phyloP scores from a whole-genome alignment of 1,140 invertebrate species.

The Ladona fulva region DNA sequence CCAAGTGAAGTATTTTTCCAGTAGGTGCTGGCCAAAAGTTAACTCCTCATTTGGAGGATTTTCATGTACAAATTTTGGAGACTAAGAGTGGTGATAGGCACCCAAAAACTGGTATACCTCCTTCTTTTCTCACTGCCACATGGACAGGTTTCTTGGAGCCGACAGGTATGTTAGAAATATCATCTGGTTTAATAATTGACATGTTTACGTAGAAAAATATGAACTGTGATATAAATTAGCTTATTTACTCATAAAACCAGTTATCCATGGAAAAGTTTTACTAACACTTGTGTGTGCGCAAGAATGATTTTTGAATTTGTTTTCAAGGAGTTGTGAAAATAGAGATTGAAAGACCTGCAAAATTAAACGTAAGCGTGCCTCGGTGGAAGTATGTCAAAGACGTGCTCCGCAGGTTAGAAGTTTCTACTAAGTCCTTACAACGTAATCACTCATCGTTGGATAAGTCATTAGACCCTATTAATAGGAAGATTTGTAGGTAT shows the following conservation, averaged over 20 bases:
- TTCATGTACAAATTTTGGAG: slow-evolving; percentile 46
- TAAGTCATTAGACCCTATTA: too few species aligned
- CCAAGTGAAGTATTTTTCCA: neutral
- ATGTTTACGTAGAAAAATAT: neutral
- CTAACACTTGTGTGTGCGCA: neutral
- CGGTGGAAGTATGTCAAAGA: neutral
- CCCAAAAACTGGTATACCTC: slow-evolving; percentile 68
- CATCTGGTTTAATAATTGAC: neutral
- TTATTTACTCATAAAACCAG: too few species aligned
- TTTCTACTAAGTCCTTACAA: slow-evolving; percentile 25
- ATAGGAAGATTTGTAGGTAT: too few species aligned
- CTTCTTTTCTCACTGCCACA: slow-evolving; percentile 56
- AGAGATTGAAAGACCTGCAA: slow-evolving; percentile 47
- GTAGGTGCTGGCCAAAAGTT: neutral
- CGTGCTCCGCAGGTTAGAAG: neutral
- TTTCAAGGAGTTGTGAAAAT: slow-evolving; percentile 40
- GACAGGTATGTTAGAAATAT: too few species aligned
- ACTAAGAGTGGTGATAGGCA: slow-evolving; percentile 61
- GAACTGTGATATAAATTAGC: too few species aligned
- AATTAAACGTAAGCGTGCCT: slow-evolving; percentile 21
- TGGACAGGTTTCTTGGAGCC: slow-evolving; percentile 17
- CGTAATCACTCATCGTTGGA: too few species aligned
- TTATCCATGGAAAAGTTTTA: neutral
- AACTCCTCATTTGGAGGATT: slow-evolving; percentile 35
- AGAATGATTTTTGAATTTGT: slow-evolving; percentile 20